Evolutionary conservation across 1,140 invertebrate genomes (phyloP).

Genomic region (Lepeophtheirus salmonis): DNA sequence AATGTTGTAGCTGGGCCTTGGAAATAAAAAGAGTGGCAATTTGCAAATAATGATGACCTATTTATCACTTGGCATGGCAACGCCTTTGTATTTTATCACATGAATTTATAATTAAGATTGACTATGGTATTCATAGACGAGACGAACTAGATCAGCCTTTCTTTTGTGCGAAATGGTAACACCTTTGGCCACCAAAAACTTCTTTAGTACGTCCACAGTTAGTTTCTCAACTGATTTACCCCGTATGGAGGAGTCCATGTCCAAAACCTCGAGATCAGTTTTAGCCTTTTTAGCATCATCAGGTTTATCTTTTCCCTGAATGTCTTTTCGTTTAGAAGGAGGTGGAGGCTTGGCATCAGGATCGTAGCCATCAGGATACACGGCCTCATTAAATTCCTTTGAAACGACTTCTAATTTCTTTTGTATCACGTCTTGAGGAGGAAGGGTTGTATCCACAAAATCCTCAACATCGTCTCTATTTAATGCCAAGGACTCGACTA

Average conservation of each 20-base stretch:
- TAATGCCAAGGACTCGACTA: slow-evolving; percentile 12
- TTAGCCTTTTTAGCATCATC: neutral
- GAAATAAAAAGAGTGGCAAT: too few relatives aligned
- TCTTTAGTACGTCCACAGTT: slow-evolving; percentile 14
- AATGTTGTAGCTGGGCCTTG: too few relatives aligned
- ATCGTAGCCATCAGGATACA: slow-evolving; percentile 3
- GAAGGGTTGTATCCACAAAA: neutral
- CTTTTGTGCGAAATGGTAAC: slow-evolving; percentile 2
- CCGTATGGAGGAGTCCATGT: slow-evolving; percentile 2
- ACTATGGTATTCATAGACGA: neutral
- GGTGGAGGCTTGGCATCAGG: neutral
- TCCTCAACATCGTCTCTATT: slow-evolving; percentile 8
- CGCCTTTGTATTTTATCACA: too few relatives aligned
- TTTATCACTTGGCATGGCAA: too few relatives aligned
- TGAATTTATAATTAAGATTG: too few relatives aligned
- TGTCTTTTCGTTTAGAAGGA: neutral
- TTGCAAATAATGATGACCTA: too few relatives aligned
- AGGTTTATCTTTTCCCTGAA: neutral
- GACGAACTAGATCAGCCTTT: slow-evolving; percentile 11
- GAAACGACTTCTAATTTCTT: neutral
- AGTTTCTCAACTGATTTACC: slow-evolving; percentile 13
- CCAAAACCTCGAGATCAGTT: neutral
- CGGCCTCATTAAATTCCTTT: neutral
- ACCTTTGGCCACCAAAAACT: neutral
- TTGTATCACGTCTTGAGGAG: neutral